Evolutionary conservation across 1,140 invertebrate species (phyloP).

Genomic region (Copidosoma floridanum): DNA sequence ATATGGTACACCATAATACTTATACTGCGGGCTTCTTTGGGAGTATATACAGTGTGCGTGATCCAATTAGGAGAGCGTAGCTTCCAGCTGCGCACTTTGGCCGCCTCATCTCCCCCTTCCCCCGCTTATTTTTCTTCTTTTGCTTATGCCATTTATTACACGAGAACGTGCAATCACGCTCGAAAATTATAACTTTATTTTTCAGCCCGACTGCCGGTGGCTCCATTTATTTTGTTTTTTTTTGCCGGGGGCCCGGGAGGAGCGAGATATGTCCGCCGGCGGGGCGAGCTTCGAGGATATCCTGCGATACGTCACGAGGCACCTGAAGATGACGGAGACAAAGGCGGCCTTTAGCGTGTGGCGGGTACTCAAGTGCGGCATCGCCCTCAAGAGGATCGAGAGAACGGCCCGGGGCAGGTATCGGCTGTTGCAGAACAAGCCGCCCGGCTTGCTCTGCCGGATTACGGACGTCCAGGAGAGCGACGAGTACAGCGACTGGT

Average conservation of each 20-base stretch:
- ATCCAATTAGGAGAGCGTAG: conserved; percentile 43
- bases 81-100: conserved; percentile 22
- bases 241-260: background rate
- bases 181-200: conserved; percentile 21
- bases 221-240: too few species aligned
- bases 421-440: conserved; percentile 26
- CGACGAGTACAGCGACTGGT: conserved; percentile 23
- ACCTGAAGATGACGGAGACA: conserved; percentile 35
- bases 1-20: too few species aligned
- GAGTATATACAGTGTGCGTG: conserved; percentile 40
- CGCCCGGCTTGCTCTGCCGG: conserved; percentile 26
- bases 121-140: background rate
- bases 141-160: conserved; percentile 21
- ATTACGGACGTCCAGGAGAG: conserved; percentile 37
- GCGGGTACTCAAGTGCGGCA: conserved; percentile 41
- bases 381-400: conserved; percentile 42
- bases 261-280: background rate
- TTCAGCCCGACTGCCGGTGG: background rate
- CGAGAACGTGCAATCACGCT: conserved; percentile 5
- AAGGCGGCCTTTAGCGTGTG: conserved; percentile 38
- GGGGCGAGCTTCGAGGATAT: conserved; percentile 37
- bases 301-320: conserved; percentile 42
- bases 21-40: too few species aligned
- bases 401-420: conserved; percentile 37
- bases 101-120: background rate